These are phyloP conservation scores for Chloebia gouldiae DNA, from an alignment of 2,113 vertebrate genomes.

Conservation along the genomic window DNA sequence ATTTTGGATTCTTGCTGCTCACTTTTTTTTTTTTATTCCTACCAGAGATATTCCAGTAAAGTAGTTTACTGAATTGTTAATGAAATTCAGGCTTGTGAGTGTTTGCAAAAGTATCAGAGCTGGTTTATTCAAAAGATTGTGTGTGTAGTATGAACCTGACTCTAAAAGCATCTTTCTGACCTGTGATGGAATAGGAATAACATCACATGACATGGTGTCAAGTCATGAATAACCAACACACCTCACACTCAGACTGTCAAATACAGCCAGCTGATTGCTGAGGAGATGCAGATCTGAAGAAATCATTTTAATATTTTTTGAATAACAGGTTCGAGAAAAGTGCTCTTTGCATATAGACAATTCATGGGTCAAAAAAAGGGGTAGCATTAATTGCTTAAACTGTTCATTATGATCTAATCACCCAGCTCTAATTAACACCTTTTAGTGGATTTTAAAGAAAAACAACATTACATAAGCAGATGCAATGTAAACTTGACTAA, in stretches of 20 bases:
- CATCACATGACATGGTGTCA: not conserved
- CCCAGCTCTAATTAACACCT: constrained; percentile 49
- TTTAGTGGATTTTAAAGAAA: constrained; percentile 48
- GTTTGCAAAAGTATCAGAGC: not conserved
- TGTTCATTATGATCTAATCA: constrained; percentile 53
- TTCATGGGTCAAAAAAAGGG: constrained; percentile 37
- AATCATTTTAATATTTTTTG: not conserved
- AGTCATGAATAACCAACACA: not conserved
- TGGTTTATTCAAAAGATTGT: not conserved
- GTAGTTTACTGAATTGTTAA: not conserved
- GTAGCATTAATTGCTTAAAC: constrained; percentile 34
- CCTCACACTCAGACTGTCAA: not conserved
- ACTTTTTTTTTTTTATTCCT: not conserved
- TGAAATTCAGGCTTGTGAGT: not conserved
- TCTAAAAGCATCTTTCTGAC: not conserved
- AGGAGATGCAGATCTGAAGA: not conserved
- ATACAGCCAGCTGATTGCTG: not conserved
- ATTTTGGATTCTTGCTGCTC: not conserved
- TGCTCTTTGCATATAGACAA: constrained; percentile 21
- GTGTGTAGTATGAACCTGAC: not conserved
- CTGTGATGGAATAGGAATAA: not conserved
- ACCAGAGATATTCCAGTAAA: not conserved
- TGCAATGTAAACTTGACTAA: constrained; percentile 8
- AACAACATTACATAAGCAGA: constrained; percentile 25
- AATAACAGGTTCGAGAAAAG: constrained; percentile 29